Percentiles rank a stretch among this genome's conserved stretches.
phyloP scores from a whole-genome alignment of 2,113 vertebrate species.

The Buteo buteo region DNA sequence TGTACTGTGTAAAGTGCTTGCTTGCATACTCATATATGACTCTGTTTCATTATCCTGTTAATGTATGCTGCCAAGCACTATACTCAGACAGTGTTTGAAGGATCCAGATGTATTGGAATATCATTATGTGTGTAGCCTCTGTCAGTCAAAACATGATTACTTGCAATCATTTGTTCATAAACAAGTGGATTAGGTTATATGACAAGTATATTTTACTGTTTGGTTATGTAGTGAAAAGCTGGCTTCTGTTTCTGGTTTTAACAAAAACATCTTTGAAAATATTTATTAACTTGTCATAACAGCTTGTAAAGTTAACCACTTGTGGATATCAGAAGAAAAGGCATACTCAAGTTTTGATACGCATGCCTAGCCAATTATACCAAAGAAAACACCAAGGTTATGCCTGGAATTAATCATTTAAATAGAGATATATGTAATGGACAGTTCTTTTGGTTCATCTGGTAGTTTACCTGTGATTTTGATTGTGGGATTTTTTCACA shows the following conservation, averaged over 20 bases:
- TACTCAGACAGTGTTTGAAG: background rate
- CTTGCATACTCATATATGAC: background rate
- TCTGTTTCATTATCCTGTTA: background rate
- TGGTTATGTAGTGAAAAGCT: background rate
- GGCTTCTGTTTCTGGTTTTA: background rate
- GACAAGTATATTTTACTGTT: background rate
- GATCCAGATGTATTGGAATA: background rate
- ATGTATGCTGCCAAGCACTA: background rate
- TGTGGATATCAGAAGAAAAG: background rate
- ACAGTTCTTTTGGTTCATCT: background rate
- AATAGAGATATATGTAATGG: background rate
- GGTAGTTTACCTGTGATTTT: background rate
- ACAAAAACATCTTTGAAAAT: background rate
- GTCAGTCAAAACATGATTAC: background rate
- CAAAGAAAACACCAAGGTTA: background rate
- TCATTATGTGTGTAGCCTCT: background rate
- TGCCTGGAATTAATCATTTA: background rate
- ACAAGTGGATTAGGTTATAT: background rate
- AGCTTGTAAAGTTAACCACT: background rate
- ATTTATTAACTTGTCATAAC: constrained; percentile 6
- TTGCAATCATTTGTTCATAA: background rate
- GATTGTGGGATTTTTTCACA: background rate
- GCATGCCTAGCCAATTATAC: background rate
- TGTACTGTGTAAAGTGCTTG: background rate
- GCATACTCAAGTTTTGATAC: background rate